Conservation (phyloP, 2,797 vertebrate species). For the Eremophila alpestris region DNA sequence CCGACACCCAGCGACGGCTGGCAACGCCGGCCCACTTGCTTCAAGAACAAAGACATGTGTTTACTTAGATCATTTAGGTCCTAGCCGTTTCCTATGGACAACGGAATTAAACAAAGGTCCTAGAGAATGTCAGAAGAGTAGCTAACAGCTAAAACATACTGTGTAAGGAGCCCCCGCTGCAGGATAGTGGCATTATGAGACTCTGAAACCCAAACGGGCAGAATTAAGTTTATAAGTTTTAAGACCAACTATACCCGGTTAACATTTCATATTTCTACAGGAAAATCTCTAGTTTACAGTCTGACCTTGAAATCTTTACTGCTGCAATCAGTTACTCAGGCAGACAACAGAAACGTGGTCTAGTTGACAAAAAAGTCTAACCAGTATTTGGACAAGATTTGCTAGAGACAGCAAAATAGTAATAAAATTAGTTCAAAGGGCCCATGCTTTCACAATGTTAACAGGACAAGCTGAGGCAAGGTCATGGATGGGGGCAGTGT, state of each 20-base stretch:
- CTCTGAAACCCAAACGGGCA: background rate
- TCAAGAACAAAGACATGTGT: accelerated
- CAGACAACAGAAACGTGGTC: background rate
- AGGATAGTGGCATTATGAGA: background rate
- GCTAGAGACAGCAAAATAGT: background rate
- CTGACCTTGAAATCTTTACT: background rate
- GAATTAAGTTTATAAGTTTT: background rate
- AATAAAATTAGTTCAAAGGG: background rate
- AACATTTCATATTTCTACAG: background rate
- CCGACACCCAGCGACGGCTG: background rate
- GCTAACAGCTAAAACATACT: background rate
- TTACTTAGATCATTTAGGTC: background rate
- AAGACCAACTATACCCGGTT: background rate
- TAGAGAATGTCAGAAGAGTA: background rate
- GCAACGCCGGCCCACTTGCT: background rate
- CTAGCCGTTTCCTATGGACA: background rate
- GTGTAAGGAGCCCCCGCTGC: accelerated
- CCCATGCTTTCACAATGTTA: background rate
- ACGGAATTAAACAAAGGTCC: background rate
- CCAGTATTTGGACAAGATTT: background rate
- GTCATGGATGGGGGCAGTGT: background rate
- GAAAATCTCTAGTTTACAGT: background rate
- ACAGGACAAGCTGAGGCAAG: background rate
- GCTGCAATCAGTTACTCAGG: background rate
- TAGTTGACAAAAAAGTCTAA: background rate